phyloP scores from a whole-genome alignment of 2,113 vertebrate genomes.

The Zapus hudsonius region DNA sequence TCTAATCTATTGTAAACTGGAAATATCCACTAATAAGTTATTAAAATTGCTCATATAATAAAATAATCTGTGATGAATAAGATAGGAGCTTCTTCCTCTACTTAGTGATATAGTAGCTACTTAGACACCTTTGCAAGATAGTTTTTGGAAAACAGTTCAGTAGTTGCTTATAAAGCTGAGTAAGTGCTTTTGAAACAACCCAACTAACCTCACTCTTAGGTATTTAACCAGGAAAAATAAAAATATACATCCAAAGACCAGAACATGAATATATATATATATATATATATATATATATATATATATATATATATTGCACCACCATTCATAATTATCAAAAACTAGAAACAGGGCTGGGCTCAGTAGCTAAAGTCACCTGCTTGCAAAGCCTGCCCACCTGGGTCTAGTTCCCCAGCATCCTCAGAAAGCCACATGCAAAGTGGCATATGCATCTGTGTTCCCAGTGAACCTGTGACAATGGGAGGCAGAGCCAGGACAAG shows the following conservation, averaged over 20 bases:
- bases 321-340: background rate
- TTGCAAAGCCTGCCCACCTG: too few species aligned
- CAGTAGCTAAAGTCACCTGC: too few species aligned
- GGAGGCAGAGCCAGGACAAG: too few species aligned
- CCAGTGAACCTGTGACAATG: too few species aligned
- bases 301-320: background rate
- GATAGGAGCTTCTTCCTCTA: background rate
- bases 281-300: too few species aligned
- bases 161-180: conserved; percentile 9
- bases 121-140: background rate
- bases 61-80: conserved; percentile 42
- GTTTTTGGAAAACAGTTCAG: background rate
- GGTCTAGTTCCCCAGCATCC: too few species aligned
- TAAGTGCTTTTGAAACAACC: background rate
- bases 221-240: background rate
- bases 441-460: too few species aligned
- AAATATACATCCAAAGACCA: conserved; percentile 29
- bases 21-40: conserved; percentile 37
- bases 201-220: background rate
- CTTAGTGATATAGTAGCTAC: background rate
- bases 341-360: background rate
- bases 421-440: too few species aligned
- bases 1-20: background rate
- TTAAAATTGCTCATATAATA: conserved; percentile 49
- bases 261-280: background rate